Percentiles rank a stretch among this genome's conserved stretches.
These are phyloP conservation scores for Calyptomena viridis DNA, from an alignment of 2,113 vertebrate genomes.

Conservation along the genomic window DNA sequence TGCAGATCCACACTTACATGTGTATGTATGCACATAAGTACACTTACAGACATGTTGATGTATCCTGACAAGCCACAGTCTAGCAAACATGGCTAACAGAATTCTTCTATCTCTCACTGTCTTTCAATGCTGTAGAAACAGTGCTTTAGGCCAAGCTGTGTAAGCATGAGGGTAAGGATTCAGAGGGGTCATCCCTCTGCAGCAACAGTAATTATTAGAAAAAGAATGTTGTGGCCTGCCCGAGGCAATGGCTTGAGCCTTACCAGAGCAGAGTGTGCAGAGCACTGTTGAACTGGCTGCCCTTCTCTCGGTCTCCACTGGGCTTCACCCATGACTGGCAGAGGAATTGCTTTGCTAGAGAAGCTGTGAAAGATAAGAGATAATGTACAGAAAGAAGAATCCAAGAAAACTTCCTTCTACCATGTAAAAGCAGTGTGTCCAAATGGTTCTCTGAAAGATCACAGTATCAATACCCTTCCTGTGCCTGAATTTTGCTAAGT, in stretches of 20 bases:
- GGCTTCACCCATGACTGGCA: conserved; percentile 83
- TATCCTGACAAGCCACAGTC: not conserved
- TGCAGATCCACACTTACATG: not conserved
- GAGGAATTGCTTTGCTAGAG: conserved; percentile 83
- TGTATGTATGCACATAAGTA: not conserved
- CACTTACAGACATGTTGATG: not conserved
- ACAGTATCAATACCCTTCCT: fast-evolving
- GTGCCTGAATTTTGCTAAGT: not conserved
- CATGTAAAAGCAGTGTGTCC: not conserved
- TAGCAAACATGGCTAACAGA: not conserved
- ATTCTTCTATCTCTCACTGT: not conserved
- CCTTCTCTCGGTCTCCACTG: conserved; percentile 81
- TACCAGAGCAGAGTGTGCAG: conserved; percentile 87
- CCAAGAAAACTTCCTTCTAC: not conserved
- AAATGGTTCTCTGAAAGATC: not conserved
- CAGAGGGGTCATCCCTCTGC: not conserved
- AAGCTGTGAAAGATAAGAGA: conserved; percentile 71
- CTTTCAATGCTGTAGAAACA: not conserved
- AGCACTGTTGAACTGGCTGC: conserved; percentile 80
- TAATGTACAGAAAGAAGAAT: not conserved
- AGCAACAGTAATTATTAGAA: not conserved
- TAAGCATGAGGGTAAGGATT: not conserved
- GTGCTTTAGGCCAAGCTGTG: not conserved
- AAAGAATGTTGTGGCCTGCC: not conserved
- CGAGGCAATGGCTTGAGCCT: not conserved